These are phyloP conservation scores for Neoarius graeffei DNA, from an alignment of 2,113 vertebrate species.

Conservation along the genomic window DNA sequence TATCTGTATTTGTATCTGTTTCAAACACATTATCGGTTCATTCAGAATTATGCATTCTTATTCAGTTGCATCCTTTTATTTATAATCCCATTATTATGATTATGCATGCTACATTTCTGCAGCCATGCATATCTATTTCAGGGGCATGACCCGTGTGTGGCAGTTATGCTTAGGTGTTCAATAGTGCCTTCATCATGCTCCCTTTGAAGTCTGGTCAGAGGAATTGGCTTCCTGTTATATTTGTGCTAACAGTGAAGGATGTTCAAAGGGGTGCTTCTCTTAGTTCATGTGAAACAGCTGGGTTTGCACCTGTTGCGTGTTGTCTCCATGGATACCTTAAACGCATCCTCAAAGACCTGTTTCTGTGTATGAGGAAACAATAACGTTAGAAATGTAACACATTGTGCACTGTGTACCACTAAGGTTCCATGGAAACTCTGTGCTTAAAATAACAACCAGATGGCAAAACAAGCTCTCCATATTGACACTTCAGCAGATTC, in stretches of 20 bases:
- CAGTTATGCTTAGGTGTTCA: slow-evolving; percentile 18
- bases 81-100: slow-evolving; percentile 15
- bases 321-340: slow-evolving; percentile 46
- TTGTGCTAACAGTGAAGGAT: slow-evolving; percentile 33
- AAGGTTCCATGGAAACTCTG: slow-evolving; percentile 26
- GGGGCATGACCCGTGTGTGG: not conserved
- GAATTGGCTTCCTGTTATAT: slow-evolving; percentile 40
- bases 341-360: slow-evolving; percentile 23
- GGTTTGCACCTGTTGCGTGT: slow-evolving; percentile 48
- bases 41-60: not conserved
- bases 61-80: slow-evolving; percentile 9
- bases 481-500: slow-evolving; percentile 1
- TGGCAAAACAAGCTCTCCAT: not conserved
- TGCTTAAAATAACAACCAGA: slow-evolving; percentile 17
- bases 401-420: slow-evolving; percentile 26
- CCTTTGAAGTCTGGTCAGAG: slow-evolving; percentile 34
- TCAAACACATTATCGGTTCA: not conserved
- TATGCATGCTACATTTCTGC: slow-evolving; percentile 5
- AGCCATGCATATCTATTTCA: not conserved
- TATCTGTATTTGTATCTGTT: not conserved
- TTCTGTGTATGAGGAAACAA: not conserved
- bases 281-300: slow-evolving; percentile 17
- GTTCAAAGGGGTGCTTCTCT: slow-evolving; percentile 35
- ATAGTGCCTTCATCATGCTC: not conserved
- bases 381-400: slow-evolving; percentile 26